Evolutionary conservation across 2,797 vertebrate genomes (phyloP).

Genomic region (Typhlichthys eigenmanni): DNA sequence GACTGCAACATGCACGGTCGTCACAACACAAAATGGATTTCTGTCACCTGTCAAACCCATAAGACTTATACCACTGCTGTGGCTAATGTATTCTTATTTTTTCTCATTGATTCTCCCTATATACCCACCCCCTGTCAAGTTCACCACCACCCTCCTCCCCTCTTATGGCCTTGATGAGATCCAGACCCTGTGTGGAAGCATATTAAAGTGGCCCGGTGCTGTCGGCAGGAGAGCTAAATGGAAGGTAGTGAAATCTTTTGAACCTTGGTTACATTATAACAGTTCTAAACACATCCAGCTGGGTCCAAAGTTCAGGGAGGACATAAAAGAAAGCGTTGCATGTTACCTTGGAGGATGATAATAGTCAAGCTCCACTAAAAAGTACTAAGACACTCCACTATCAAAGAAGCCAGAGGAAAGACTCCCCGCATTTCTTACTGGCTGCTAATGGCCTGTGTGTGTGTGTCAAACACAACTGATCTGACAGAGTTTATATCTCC

Average conservation of each 20-base stretch:
- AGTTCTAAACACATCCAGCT: conserved; percentile 86
- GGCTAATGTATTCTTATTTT: conserved; percentile 69
- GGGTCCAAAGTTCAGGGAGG: conserved; percentile 82
- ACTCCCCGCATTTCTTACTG: conserved; percentile 76
- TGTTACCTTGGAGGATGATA: conserved; percentile 81
- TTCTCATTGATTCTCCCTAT: conserved; percentile 66
- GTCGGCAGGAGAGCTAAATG: conserved; percentile 84
- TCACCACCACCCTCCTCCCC: conserved; percentile 66
- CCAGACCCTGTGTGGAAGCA: conserved; percentile 80
- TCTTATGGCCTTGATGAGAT: conserved; percentile 84
- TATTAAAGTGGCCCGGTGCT: conserved; percentile 84
- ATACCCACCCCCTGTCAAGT: conserved; percentile 66
- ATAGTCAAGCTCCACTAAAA: conserved; percentile 77
- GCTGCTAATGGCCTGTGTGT: conserved; percentile 76
- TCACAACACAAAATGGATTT: conserved; percentile 6
- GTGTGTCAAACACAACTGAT: conserved; percentile 63
- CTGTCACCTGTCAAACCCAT: conserved; percentile 50
- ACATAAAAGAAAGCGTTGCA: conserved; percentile 78
- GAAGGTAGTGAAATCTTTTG: conserved; percentile 85
- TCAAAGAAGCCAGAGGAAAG: conserved; percentile 72
- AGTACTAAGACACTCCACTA: conserved; percentile 79
- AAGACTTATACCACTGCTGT: conserved; percentile 60
- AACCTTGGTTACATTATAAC: conserved; percentile 86
- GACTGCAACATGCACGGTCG: conserved; percentile 1
- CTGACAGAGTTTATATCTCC: conserved; percentile 64